phyloP scores from a whole-genome alignment of 2,888 invertebrate genomes.

The Orchesella flavescens region DNA sequence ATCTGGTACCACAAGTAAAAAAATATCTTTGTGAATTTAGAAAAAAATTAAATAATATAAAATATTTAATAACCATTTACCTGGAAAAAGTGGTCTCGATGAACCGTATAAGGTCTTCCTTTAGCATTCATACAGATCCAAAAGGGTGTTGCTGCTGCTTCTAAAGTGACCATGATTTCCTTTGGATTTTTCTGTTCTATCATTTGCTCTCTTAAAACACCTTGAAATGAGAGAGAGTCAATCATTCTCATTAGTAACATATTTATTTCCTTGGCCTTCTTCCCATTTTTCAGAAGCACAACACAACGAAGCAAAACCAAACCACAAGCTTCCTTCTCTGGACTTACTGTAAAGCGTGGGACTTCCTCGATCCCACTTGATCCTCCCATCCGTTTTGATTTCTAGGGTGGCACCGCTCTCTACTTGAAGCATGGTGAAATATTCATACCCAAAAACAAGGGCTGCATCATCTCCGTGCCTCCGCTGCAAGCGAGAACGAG shows the following conservation, averaged over 20 bases:
- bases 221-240: conserved; percentile 28
- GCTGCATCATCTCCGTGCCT: background rate
- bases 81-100: background rate
- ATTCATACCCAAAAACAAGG: background rate
- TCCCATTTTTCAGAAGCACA: background rate
- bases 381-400: conserved; percentile 27
- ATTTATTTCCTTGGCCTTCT: background rate
- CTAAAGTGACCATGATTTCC: conserved; percentile 37
- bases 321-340: background rate
- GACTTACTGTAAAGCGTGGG: conserved; percentile 53
- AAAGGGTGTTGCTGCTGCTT: conserved; percentile 38
- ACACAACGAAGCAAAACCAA: background rate
- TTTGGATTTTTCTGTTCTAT: background rate
- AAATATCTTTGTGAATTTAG: background rate
- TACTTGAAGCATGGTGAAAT: conserved; percentile 33
- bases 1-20: background rate
- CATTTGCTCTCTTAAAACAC: conserved; percentile 37
- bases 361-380: conserved; percentile 34
- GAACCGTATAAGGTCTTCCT: conserved; percentile 37
- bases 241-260: background rate
- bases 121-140: conserved; percentile 39
- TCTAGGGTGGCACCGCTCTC: conserved; percentile 19
- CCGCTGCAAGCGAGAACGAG: background rate
- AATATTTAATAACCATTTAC: background rate
- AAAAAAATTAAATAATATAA: background rate